Percentiles rank a stretch among this genome's conserved stretches.
Conservation (phyloP, 2,888 invertebrate genomes). For the Lobophora halterata region DNA sequence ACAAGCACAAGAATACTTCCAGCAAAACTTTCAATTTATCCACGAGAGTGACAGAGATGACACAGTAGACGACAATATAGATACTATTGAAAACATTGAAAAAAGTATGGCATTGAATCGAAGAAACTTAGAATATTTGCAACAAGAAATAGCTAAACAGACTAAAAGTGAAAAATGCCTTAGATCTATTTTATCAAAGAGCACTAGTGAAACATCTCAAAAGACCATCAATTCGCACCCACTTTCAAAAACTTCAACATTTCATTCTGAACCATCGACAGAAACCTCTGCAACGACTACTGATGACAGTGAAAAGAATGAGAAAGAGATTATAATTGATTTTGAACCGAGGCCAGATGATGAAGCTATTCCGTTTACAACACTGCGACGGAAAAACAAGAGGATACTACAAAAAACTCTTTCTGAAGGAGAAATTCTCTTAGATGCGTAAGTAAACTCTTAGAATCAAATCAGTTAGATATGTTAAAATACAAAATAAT, state of each 20-base stretch:
- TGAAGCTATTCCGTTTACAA: constrained; percentile 83
- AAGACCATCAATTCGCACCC: constrained; percentile 66
- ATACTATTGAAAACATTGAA: constrained; percentile 75
- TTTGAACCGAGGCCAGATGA: constrained; percentile 88
- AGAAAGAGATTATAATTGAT: constrained; percentile 92
- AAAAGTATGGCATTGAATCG: constrained; percentile 77
- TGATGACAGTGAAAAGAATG: constrained; percentile 82
- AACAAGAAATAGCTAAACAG: constrained; percentile 78
- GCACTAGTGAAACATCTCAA: constrained; percentile 70
- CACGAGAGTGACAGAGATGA: constrained; percentile 78
- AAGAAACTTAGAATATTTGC: constrained; percentile 72
- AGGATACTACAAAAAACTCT: constrained; percentile 86
- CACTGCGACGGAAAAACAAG: constrained; percentile 72
- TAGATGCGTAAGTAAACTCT: constrained; percentile 72
- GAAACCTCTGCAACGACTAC: constrained; percentile 77
- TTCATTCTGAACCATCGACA: constrained; percentile 77
- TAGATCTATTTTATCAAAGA: constrained; percentile 69
- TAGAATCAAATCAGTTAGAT: not conserved
- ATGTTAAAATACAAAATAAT: not conserved
- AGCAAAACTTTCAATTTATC: constrained; percentile 78
- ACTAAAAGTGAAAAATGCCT: constrained; percentile 61
- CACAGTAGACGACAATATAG: constrained; percentile 75
- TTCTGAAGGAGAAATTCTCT: constrained; percentile 89
- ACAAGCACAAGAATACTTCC: constrained; percentile 75
- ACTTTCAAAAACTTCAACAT: constrained; percentile 73